Evolutionary conservation across 2,113 vertebrate genomes (phyloP), one percentile per base, ranked within the genome.

Genomic region (Scytalopus superciliaris): DNA sequence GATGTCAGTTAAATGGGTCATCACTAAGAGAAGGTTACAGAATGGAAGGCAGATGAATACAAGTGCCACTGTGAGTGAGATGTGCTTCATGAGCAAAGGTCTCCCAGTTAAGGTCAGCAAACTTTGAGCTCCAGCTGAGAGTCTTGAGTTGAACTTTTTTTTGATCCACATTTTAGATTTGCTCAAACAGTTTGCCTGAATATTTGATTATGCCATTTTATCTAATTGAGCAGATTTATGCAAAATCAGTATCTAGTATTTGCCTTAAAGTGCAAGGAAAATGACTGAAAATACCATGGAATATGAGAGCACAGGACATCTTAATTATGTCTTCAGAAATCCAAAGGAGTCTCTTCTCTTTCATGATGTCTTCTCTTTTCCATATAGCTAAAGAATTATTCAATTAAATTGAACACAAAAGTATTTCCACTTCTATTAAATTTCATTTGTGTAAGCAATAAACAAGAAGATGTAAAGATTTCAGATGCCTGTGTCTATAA

Each of bases 231-330:
- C 25, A 81, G 74, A 89, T 79, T 87, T 63, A 64, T 91, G 52
- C 56, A 82, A 84, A 87, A 62, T 72, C 60, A 33, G 18, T 79
- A 42, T 75, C 70, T 83, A 74, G 31, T 57, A 40, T 92, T 96
- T 91, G 59, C 79, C 63, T 90, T 90, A 56, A 90, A 96, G 68
- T 88, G 63, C 27, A 55, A 53, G 57, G 39, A 77, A 93, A 84
- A 68, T 55, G 16, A 47, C 50, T 69, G 63, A 76, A 88, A 93
- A 76, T 88, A 52, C 59, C 82, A 25, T 72, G 37, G 0, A 13
- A 74, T 87, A 62, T 72, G 44, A 73, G 74, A 89, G 49, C 33
- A 45, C 35, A n/a, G 49, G 18, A n/a, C 39, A 62, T 85, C 77
- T 62, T 92, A 63, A 84, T 81, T 78, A 55, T 49, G 28, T 70